These are phyloP conservation scores for Microcebus tavaratra DNA, from an alignment of 2,113 vertebrate genomes.

Conservation along the genomic window DNA sequence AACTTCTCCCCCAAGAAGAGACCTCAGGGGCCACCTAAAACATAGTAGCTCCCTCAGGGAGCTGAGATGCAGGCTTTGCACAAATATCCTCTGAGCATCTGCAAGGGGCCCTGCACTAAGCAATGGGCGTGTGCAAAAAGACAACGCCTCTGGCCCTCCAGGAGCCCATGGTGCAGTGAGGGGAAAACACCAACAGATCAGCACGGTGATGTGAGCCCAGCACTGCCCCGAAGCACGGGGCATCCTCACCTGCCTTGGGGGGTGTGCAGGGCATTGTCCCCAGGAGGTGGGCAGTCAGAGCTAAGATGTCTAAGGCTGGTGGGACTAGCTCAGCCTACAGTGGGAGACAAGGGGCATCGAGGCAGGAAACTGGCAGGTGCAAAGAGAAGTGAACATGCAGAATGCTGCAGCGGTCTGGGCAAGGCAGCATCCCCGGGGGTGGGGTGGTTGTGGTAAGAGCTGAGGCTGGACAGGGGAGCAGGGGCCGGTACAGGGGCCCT, in stretches of 20 bases:
- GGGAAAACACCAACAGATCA: background rate
- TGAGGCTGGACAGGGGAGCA: background rate
- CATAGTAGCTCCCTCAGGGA: accelerated
- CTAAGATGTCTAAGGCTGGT: background rate
- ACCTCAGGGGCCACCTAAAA: background rate
- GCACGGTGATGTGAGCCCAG: background rate
- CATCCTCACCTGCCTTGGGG: background rate
- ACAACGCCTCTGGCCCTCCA: background rate
- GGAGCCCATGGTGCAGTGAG: accelerated
- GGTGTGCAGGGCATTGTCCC: accelerated
- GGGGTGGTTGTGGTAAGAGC: too few relatives aligned
- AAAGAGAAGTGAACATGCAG: accelerated
- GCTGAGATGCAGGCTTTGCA: background rate
- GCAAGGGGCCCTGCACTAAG: accelerated
- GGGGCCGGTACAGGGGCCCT: background rate
- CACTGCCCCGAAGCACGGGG: accelerated
- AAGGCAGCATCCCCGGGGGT: accelerated
- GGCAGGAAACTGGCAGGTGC: background rate
- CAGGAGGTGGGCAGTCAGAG: background rate
- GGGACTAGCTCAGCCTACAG: background rate
- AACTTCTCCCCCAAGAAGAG: background rate
- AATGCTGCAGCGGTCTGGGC: accelerated
- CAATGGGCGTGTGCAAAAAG: accelerated
- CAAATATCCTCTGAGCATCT: background rate
- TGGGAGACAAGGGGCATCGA: background rate